Evolutionary conservation across 2,888 invertebrate genomes (phyloP).

Genomic region (Sesia bembeciformis): DNA sequence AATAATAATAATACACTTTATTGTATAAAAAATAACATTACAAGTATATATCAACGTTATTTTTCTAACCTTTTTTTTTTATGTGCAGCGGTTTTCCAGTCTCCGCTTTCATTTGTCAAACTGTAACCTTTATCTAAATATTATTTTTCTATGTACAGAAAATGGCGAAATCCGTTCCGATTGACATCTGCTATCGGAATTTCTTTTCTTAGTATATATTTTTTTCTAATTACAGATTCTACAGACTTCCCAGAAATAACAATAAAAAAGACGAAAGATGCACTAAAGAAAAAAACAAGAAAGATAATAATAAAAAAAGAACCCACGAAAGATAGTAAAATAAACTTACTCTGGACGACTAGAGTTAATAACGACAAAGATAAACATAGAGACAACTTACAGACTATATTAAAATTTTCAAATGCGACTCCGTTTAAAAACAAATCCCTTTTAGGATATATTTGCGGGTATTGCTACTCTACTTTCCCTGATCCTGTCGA

Average conservation of each 20-base stretch:
- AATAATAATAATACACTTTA: too few species aligned
- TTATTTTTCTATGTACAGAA: too few species aligned
- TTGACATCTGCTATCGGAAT: too few species aligned
- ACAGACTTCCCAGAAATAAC: constrained; percentile 19
- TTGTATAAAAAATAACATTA: too few species aligned
- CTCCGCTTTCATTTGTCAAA: too few species aligned
- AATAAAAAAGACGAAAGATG: not conserved
- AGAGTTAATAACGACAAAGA: constrained; percentile 21
- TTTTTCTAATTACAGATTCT: constrained; percentile 21
- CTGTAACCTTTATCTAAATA: too few species aligned
- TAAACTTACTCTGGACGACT: constrained; percentile 26
- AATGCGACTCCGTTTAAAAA: constrained; percentile 51
- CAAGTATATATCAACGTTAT: too few species aligned
- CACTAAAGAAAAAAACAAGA: not conserved
- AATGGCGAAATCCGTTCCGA: too few species aligned
- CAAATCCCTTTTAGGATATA: constrained; percentile 40
- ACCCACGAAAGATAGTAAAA: constrained; percentile 16
- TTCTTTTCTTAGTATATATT: too few species aligned
- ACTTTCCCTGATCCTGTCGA: constrained; percentile 44
- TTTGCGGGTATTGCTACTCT: constrained; percentile 44
- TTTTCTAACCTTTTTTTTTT: too few species aligned
- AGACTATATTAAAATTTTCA: constrained; percentile 40
- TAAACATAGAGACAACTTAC: constrained; percentile 46
- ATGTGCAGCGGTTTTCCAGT: too few species aligned
- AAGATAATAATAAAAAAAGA: not conserved